Evolutionary conservation across 2,797 vertebrate species (phyloP), one percentile per base, ranked within the genome.

Genomic region (Dryobates pubescens): DNA sequence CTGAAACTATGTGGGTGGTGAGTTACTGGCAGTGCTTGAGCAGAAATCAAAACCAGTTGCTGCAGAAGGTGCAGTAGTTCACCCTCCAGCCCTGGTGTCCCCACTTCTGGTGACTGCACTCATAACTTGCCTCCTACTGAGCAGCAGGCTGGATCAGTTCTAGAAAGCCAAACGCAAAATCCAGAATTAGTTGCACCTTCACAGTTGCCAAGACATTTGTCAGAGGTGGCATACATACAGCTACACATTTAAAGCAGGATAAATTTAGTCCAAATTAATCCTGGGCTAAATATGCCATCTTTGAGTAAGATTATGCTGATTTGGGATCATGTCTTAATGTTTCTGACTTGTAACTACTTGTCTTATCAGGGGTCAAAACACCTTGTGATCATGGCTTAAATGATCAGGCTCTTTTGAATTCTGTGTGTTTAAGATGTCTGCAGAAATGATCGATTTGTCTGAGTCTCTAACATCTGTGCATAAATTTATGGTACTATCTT

Each of bases 91-190:
- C 49, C 36, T 45, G 72, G 14, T 17, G 24, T 82, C 54, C 30
- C 17, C 22, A 18, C 8, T 23, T 76, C 57, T 57, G 57, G 20
- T 14, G 29, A 57, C 15, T 49, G 9, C 0, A 1, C 16, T 85
- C 13, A 58, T 9, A 8, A 30, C 15, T 76, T 82, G 34, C 8
- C 5, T 81, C 26, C 34, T 4, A 15, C 11, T 0, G 0, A 53
- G 62, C 34, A 68, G 3, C 49, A 38, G 23, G 27, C 26, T 54
- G 26, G 27, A 76, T 11, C 20, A 61, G 7, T 3, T 38, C 61
- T 41, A 20, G 24, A 59, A 84, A 84, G 63, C 13, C 41, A 51
- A 69, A 38, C 22, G 26, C 49, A 84, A 82, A 93, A 63, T 17
- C 20, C 20, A 67, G 63, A 88, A 76, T 22, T 10, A 90, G 10